Evolutionary conservation across 1,140 invertebrate species (phyloP).

Genomic region (Bombus turneri): DNA sequence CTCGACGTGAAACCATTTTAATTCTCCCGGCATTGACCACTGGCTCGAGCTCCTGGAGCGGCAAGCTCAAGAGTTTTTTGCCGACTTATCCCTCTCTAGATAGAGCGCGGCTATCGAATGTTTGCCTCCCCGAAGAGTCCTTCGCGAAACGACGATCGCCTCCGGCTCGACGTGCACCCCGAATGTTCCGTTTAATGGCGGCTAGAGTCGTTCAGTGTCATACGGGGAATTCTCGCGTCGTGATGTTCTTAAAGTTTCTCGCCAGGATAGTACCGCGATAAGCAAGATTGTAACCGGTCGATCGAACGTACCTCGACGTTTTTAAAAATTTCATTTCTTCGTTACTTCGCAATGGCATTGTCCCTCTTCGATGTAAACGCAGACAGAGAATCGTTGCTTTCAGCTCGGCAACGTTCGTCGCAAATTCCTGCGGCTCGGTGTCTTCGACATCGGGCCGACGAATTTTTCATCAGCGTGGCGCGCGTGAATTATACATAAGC

Average conservation of each 20-base stretch:
- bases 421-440: neutral
- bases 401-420: neutral
- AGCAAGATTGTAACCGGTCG: neutral
- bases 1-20: neutral
- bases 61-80: neutral
- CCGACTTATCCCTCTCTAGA: neutral
- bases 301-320: neutral
- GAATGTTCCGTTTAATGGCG: conserved; percentile 32
- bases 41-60: neutral
- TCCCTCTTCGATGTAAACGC: neutral
- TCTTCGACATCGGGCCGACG: neutral
- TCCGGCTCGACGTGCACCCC: neutral
- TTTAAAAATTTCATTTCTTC: neutral
- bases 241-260: neutral
- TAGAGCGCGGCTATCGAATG: neutral
- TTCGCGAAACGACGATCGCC: neutral
- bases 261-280: neutral
- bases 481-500: conserved; percentile 1
- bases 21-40: neutral
- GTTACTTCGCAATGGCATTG: neutral
- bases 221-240: neutral
- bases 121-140: conserved; percentile 10
- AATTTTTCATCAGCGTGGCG: neutral
- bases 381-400: too few species aligned
- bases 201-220: conserved; percentile 2